Evolutionary conservation across 2,797 vertebrate species (phyloP), one percentile per base, ranked within the genome.

Genomic region (Lutjanus argentimaculatus): DNA sequence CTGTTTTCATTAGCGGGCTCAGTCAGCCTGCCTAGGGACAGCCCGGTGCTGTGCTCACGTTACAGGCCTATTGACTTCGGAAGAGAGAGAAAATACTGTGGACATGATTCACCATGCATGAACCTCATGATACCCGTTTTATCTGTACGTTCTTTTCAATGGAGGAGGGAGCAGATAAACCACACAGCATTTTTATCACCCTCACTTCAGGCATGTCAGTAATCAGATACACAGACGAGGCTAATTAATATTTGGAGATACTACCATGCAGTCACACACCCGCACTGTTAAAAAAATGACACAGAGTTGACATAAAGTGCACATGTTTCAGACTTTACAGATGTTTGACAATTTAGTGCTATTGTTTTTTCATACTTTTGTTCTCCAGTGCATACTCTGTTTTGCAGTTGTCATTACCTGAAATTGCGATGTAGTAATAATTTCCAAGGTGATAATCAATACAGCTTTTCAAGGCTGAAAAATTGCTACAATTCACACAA

Each of bases 181-280:
- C 75, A 25, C 75, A 78, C 80, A 8, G 63, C 89, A 70, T 79
- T 90, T 94, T 92, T 93, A 93, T 95, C 94, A 83, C 78, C 83
- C 89, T 92, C 88, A 89, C 93, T 94, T 94, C 91, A 93, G 92
- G 91, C 92, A 84, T 88, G 93, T 90, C 91, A 93, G 92, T 90
- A 88, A 92, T 93, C 91, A 90, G 93, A 95, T 93, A 88, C 92
- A 87, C 71, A 84, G 85, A 85, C 86, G 68, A 79, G 89, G 90
- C 87, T 95, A 94, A 95, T 95, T 95, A 93, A 93, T 94, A 93
- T 93, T 91, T 93, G 87, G 85, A 93, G 94, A 93, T 93, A 90
- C 86, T 65, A 79, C 80, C 84, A 80, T 15, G 77, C 77, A 84
- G 87, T 88, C 87, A 53, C 79, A 82, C 82, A 56, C 69, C 66